phyloP scores from a whole-genome alignment of 2,113 vertebrate genomes.

The Equus przewalskii region DNA sequence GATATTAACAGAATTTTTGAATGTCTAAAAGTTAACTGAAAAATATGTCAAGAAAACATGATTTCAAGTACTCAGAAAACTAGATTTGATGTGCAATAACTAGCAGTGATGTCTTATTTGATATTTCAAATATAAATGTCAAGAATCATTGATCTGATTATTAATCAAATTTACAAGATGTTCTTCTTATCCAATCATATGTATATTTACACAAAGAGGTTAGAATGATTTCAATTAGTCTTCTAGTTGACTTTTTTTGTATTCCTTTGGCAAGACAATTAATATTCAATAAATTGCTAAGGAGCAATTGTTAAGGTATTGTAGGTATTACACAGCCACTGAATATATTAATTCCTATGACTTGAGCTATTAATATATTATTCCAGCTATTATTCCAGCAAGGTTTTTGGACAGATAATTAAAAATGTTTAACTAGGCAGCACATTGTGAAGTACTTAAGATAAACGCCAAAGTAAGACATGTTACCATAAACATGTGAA shows the following conservation, averaged over 20 bases:
- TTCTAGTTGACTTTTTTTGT: constrained; percentile 41
- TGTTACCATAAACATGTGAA: neutral
- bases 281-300: constrained; percentile 53
- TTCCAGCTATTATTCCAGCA: neutral
- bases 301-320: neutral
- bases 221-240: constrained; percentile 38
- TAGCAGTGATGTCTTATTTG: neutral
- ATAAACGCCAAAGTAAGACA: constrained; percentile 50
- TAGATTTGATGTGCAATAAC: neutral
- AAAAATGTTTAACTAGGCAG: constrained; percentile 59
- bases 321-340: neutral
- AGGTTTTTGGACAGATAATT: constrained; percentile 64
- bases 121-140: constrained; percentile 23
- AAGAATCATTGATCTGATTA: constrained; percentile 37
- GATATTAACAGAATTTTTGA: neutral
- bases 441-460: constrained; percentile 5
- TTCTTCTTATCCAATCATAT: neutral
- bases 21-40: neutral
- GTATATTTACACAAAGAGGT: constrained; percentile 29
- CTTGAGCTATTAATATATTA: constrained; percentile 34
- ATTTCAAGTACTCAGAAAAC: neutral
- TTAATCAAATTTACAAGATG: neutral
- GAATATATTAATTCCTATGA: constrained; percentile 54
- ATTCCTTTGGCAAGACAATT: constrained; percentile 56
- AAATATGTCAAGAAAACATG: neutral